A percentile compares a stretch with the other conserved stretches of the same genome.
phyloP scores from a whole-genome alignment of 2,888 invertebrate species.

The Yponomeuta plumbellus region DNA sequence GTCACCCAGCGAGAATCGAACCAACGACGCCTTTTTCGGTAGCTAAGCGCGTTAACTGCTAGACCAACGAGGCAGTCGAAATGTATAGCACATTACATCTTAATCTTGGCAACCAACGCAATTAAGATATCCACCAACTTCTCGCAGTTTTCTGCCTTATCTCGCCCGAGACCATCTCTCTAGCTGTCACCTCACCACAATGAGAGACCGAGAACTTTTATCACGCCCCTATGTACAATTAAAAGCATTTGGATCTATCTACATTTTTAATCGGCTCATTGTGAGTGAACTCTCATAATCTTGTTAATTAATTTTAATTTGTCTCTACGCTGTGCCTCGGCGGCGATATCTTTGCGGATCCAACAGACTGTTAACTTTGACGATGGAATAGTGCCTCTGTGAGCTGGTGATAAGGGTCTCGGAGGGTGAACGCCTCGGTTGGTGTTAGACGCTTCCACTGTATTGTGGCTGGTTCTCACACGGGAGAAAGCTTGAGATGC shows the following conservation, averaged over 20 bases:
- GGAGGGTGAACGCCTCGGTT: not conserved
- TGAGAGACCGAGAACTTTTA: not conserved
- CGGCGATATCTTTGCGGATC: not conserved
- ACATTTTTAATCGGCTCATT: conserved; percentile 3
- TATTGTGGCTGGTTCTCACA: conserved; percentile 19
- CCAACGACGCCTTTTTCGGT: too few relatives aligned
- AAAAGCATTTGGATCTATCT: conserved; percentile 5
- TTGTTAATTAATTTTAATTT: conserved; percentile 15
- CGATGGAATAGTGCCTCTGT: not conserved
- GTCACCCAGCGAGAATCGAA: too few relatives aligned
- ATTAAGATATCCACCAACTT: not conserved
- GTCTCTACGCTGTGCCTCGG: not conserved
- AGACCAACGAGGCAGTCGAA: too few relatives aligned
- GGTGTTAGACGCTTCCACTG: conserved; percentile 10
- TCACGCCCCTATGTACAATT: not conserved
- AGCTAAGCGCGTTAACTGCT: too few relatives aligned
- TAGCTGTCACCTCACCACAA: not conserved
- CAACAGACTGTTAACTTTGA: not conserved
- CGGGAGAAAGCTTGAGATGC: conserved; percentile 19
- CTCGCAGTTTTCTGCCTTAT: not conserved
- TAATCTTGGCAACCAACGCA: not conserved
- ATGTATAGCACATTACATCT: too few relatives aligned
- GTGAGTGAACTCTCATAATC: conserved; percentile 13
- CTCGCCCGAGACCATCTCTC: not conserved
- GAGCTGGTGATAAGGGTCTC: not conserved